Base-by-base conservation (phyloP, 2,797 vertebrate genomes). In the Argyrosomus regius region DNA sequence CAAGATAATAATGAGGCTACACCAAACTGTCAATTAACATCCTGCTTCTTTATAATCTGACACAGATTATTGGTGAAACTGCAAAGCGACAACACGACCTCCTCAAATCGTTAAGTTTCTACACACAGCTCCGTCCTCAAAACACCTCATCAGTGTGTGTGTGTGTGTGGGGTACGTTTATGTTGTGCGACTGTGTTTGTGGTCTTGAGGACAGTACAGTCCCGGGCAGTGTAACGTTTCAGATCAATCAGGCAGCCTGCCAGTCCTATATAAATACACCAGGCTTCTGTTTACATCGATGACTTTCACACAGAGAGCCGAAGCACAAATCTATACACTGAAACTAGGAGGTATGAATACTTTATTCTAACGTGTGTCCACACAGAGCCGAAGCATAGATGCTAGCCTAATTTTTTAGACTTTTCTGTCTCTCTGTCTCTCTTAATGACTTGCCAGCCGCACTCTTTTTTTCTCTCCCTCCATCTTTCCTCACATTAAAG, bases 201-300 rank as follows among this genome's bases (percentile, higher is more conserved):
- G 76, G 76, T 81, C 52, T 81, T 0, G 59, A 74, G 70, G 70
- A 81, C 85, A 75, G 73, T 45, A n/a, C 6, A 0, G 81, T 82
- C 74, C 31, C 1, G 3, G 17, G 10, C 49, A 69, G 85, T 82
- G 49, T 85, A 75, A 54, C 28, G 73, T 91, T 89, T 81, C 88
- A 81, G 83, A 90, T 89, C 87, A 84, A 87, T 92, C 88, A 77
- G 79, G 80, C 83, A 66, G 50, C 71, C 59, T 70, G 85, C 78
- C 81, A 85, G 78, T 77, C 62, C 74, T 52, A 54, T 69, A 82
- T 78, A 78, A 92, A 88, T 81, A 86, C 76, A 80, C 56, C 66
- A 22, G 49, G 58, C 83, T 60, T 66, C 72, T 81, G 74, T 83
- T 91, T 85, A 89, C 87, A 77, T 80, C 60, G 3, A 67, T 85